A percentile compares a stretch with the other conserved stretches of the same genome.
Evolutionary conservation across 2,888 invertebrate genomes (phyloP).

Genomic region (Megamerina dolium): DNA sequence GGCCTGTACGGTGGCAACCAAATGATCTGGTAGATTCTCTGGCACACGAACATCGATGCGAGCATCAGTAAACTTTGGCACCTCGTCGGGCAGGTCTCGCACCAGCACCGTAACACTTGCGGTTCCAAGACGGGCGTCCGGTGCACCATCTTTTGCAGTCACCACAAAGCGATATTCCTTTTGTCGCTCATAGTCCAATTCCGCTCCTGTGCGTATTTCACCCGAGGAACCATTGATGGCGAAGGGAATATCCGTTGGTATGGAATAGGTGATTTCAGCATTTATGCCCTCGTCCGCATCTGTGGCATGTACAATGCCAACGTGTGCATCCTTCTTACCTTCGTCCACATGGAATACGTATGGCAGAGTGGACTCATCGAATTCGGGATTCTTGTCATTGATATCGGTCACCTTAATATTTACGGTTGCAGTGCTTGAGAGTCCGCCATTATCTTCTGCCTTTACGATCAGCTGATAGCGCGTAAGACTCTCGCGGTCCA

Average conservation of each 20-base stretch:
- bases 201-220: conserved; percentile 65
- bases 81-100: conserved; percentile 71
- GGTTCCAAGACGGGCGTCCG: conserved; percentile 78
- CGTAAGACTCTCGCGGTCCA: conserved; percentile 85
- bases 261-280: conserved; percentile 72
- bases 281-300: conserved; percentile 83
- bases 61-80: conserved; percentile 68
- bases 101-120: conserved; percentile 79
- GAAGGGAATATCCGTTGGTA: conserved; percentile 74
- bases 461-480: conserved; percentile 80
- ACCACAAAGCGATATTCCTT: conserved; percentile 73
- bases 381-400: conserved; percentile 87
- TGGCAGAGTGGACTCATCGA: conserved; percentile 64
- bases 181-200: conserved; percentile 76
- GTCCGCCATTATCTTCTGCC: conserved; percentile 79
- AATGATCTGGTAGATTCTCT: conserved; percentile 74
- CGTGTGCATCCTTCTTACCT: conserved; percentile 55
- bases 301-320: conserved; percentile 77
- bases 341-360: conserved; percentile 79
- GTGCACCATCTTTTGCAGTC: conserved; percentile 81
- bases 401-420: conserved; percentile 87
- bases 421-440: conserved; percentile 75
- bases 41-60: conserved; percentile 75
- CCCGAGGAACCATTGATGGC: conserved; percentile 72
- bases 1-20: conserved; percentile 77